These are phyloP conservation scores for Netelia fuscicornis DNA, from an alignment of 2,888 invertebrate genomes.

Conservation along the genomic window DNA sequence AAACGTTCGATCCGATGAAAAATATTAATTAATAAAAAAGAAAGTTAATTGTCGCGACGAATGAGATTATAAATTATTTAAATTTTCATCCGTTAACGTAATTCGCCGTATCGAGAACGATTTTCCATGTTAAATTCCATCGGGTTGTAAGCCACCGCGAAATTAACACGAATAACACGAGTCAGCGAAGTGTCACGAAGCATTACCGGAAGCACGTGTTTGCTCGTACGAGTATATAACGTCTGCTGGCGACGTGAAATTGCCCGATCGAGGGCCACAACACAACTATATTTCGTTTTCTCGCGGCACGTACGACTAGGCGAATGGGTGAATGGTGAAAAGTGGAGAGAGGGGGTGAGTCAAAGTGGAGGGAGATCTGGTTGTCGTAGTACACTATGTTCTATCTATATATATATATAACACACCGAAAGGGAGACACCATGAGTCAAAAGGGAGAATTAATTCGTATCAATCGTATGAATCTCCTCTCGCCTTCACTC, in stretches of 20 bases:
- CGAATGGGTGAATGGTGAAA: constrained; percentile 62
- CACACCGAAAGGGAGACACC: constrained; percentile 23
- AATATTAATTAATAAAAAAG: too few relatives aligned
- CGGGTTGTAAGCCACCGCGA: too few relatives aligned
- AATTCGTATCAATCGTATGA: constrained; percentile 45
- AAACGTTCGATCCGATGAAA: too few relatives aligned
- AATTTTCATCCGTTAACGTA: too few relatives aligned
- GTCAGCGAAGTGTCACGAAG: constrained; percentile 2
- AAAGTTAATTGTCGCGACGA: too few relatives aligned
- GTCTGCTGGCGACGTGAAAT: constrained; percentile 42
- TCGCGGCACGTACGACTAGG: constrained; percentile 12
- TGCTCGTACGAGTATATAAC: constrained; percentile 34
- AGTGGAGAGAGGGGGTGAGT: constrained; percentile 17
- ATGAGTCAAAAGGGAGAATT: constrained; percentile 32
- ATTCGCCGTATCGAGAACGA: too few relatives aligned
- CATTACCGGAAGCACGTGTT: constrained; percentile 67
- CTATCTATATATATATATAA: constrained; percentile 16
- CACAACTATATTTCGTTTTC: constrained; percentile 43
- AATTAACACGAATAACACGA: background rate
- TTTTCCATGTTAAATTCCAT: too few relatives aligned
- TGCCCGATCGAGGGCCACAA: background rate
- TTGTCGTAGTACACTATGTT: constrained; percentile 39
- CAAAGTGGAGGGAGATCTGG: constrained; percentile 6
- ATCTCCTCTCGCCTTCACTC: constrained; percentile 67
- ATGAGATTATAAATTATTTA: too few relatives aligned